These are phyloP conservation scores for Urophycis tenuis DNA, from an alignment of 2,797 vertebrate species.

Conservation along the genomic window DNA sequence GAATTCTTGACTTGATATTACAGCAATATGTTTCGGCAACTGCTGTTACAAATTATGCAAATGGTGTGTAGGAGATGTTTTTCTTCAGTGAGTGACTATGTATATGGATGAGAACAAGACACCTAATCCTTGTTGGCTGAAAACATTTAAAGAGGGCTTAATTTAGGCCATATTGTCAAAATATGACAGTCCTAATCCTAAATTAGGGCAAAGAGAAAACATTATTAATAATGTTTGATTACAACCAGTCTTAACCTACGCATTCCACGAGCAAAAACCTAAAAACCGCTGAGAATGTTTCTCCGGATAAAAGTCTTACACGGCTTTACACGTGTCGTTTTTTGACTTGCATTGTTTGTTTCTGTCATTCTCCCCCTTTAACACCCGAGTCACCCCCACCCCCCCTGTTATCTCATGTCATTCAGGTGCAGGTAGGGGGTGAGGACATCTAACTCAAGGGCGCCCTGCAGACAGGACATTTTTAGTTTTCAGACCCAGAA, in stretches of 20 bases:
- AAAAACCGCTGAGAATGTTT: neutral
- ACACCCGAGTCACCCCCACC: too few species aligned
- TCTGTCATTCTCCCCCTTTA: neutral
- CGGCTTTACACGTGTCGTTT: neutral
- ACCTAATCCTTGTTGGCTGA: neutral
- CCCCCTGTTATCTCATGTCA: neutral
- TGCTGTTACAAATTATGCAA: neutral
- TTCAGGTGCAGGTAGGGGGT: neutral
- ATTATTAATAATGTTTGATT: neutral
- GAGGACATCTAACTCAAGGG: too few species aligned
- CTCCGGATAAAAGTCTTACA: too few species aligned
- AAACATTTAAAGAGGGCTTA: constrained; percentile 1
- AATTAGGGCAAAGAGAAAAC: neutral
- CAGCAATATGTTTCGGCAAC: neutral
- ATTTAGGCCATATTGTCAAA: neutral
- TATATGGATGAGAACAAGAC: neutral
- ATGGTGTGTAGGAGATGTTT: neutral
- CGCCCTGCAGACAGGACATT: too few species aligned
- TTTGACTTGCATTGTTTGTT: neutral
- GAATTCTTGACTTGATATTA: neutral
- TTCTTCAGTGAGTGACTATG: neutral
- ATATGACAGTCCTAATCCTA: neutral
- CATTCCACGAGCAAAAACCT: neutral
- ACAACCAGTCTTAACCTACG: neutral
- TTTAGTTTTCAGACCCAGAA: neutral